These are phyloP conservation scores for Dallia pectoralis DNA, from an alignment of 2,797 vertebrate genomes.

Conservation along the genomic window DNA sequence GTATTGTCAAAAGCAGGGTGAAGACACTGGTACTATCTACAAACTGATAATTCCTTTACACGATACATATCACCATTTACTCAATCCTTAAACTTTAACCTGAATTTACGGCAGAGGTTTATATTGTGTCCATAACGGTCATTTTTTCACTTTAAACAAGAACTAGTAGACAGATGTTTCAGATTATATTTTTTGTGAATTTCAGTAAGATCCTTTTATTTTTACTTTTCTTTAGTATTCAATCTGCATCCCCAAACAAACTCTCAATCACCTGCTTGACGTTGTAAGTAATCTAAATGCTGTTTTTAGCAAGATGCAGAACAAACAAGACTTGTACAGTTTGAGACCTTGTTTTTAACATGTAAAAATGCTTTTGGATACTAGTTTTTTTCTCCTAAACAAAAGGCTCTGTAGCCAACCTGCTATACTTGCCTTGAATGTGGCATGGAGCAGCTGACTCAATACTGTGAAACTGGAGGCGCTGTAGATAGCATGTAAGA, in stretches of 20 bases:
- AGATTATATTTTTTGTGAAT: constrained; percentile 47
- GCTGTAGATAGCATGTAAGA: constrained; percentile 75
- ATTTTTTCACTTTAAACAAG: constrained; percentile 28
- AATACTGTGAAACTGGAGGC: constrained; percentile 83
- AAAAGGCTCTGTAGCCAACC: constrained; percentile 69
- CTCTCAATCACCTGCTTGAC: constrained; percentile 58
- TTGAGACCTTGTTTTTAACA: constrained; percentile 72
- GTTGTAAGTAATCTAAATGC: constrained; percentile 66
- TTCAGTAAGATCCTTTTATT: constrained; percentile 45
- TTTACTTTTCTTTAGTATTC: constrained; percentile 54
- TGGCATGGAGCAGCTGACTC: constrained; percentile 63
- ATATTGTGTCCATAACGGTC: constrained; percentile 61
- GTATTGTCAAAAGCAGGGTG: constrained; percentile 37
- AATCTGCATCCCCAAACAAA: constrained; percentile 61
- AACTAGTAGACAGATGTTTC: constrained; percentile 53
- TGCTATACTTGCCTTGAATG: constrained; percentile 53
- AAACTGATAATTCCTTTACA: constrained; percentile 51
- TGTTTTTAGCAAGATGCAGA: constrained; percentile 70
- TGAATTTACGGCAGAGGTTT: constrained; percentile 71
- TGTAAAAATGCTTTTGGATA: constrained; percentile 73
- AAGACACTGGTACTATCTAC: constrained; percentile 42
- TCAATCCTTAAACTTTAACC: constrained; percentile 51
- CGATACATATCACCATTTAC: constrained; percentile 69
- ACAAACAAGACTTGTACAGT: constrained; percentile 75
- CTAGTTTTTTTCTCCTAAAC: constrained; percentile 51